Base-by-base conservation (phyloP, 2,888 invertebrate species). In the Platerodrilus igneus region DNA sequence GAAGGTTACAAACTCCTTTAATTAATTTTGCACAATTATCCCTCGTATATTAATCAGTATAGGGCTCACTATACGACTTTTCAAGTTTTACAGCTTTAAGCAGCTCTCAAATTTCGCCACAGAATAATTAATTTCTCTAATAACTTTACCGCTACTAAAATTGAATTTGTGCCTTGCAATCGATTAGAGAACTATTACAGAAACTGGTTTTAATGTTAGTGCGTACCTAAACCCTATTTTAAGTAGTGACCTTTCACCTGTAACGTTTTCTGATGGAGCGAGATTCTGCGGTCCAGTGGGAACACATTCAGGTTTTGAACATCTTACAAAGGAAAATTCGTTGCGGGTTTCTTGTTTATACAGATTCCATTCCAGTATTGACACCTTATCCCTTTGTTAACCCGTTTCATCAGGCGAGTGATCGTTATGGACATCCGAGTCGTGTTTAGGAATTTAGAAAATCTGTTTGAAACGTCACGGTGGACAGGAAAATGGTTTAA, bases 1-100 rank as follows among this genome's bases (percentile, higher is more conserved):
- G 68, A 66, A 67, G 66, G 66, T 62, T 66, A 60, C 61, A 64
- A 67, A 66, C 67, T 66, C 66, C 67, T 67, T 68, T 67, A 68
- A 68, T 68, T 68, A 68, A 68, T 68, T 67, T 68, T 59, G 59
- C 61, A 58, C 65, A 65, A 66, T 66, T 66, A 67, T 66, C 62
- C 64, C 61, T 57, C 61, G 61, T 62, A 64, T 66, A 66, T 68
- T 68, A 68, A 68, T 68, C 68, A 67, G 66, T 67, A 67, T 55
- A 51, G 51, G 48, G 51, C 37, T 27, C 37, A 42, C 30, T 45
- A 15, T 22, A 28, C 45, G 37, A 38, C 40, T 40, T 45, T 41
- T 41, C 41, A 38, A 47, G 41, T 48, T 44, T 37, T 45, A 42
- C 42, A 38, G 43, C 35, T 43, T 35, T 39, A 43, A 43, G 43